Evolutionary conservation across 2,888 invertebrate species (phyloP).

Genomic region (Habrosyne pyritoides): DNA sequence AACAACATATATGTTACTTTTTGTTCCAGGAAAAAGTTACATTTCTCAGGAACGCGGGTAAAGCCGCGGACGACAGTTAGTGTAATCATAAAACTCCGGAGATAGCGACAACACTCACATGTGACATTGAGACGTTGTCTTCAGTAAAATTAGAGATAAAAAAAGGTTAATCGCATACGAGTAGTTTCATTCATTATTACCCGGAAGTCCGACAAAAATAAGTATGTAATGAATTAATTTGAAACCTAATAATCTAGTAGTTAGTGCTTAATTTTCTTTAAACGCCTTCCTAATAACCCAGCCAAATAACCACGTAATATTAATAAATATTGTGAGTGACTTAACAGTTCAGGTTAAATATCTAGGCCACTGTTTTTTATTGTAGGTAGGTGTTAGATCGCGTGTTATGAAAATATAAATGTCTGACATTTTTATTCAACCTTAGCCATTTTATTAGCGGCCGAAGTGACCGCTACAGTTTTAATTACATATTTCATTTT

Average conservation of each 20-base stretch:
- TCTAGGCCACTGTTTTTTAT: neutral
- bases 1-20: no score
- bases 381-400: conserved; percentile 24
- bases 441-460: neutral
- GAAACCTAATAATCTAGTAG: neutral
- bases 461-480: conserved; percentile 1
- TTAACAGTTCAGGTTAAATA: neutral
- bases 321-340: neutral
- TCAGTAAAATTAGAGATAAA: no score
- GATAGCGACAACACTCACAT: no score
- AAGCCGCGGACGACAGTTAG: no score
- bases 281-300: neutral
- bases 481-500: neutral
- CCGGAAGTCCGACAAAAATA: neutral
- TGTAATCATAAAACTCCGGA: no score
- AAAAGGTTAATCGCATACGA: no score
- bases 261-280: neutral
- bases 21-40: no score
- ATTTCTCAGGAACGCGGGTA: no score
- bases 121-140: no score
- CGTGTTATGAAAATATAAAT: conserved; percentile 23
- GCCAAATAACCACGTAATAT: neutral
- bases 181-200: no score
- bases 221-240: no score
- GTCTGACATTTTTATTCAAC: conserved; percentile 23